Evolutionary conservation across 2,888 invertebrate species (phyloP).

Genomic region (Lydus trimaculatus): DNA sequence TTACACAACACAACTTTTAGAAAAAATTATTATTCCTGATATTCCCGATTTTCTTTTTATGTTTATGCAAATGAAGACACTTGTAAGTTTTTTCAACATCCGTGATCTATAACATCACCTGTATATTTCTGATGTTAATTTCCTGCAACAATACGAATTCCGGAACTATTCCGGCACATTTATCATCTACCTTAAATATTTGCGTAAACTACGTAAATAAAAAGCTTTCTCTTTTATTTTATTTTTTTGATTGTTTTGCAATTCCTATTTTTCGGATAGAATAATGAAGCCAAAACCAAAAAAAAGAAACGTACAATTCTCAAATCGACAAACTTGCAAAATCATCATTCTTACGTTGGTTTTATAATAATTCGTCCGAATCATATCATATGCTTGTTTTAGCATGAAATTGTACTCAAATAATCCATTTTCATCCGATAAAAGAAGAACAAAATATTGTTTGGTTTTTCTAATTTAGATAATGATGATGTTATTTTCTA

Average conservation of each 20-base stretch:
- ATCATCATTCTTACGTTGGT: background rate
- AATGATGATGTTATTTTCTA: background rate
- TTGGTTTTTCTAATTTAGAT: background rate
- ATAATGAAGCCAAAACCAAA: too few relatives aligned
- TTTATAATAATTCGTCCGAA: background rate
- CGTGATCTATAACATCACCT: background rate
- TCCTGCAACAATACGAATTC: background rate
- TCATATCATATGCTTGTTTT: background rate
- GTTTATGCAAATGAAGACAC: background rate
- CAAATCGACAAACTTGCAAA: background rate
- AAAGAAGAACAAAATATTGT: background rate
- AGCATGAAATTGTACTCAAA: background rate
- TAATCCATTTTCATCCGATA: background rate
- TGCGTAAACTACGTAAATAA: background rate
- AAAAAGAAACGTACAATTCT: too few relatives aligned
- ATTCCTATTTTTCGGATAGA: background rate
- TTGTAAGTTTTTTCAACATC: background rate
- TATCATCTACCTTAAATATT: background rate
- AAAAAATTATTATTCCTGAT: too few relatives aligned
- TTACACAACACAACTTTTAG: background rate
- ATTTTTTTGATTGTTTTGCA: background rate
- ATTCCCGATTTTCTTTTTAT: too few relatives aligned
- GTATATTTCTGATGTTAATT: background rate
- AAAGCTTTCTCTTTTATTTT: background rate
- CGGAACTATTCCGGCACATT: background rate